Conservation (phyloP, 2,888 invertebrate genomes). For the Pinctada fucata region DNA sequence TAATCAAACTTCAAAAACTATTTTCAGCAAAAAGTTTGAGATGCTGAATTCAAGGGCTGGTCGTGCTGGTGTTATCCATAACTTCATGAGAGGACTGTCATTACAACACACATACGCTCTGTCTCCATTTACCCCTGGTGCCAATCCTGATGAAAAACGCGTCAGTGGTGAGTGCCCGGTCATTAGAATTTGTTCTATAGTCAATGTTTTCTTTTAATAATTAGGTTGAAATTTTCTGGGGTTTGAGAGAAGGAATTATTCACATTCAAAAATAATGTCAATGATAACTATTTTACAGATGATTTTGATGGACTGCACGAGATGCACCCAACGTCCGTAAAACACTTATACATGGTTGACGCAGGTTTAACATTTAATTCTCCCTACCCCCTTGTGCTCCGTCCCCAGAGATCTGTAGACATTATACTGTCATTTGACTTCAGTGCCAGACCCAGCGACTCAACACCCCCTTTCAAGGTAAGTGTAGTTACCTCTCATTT, state of each 20-base stretch:
- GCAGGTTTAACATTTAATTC: constrained; percentile 78
- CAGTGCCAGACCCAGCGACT: constrained; percentile 75
- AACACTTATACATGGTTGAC: constrained; percentile 78
- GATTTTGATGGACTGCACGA: constrained; percentile 77
- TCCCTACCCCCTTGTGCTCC: constrained; percentile 77
- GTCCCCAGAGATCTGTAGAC: constrained; percentile 77
- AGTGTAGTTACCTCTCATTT: constrained; percentile 11
- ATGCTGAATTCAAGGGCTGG: constrained; percentile 76
- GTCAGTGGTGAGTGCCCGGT: constrained; percentile 43
- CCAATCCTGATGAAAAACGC: constrained; percentile 12
- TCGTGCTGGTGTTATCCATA: constrained; percentile 77
- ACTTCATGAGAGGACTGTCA: constrained; percentile 77
- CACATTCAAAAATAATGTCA: no score
- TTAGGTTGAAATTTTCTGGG: no score
- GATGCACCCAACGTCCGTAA: constrained; percentile 75
- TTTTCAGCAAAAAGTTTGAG: constrained; percentile 66
- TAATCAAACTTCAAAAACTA: no score
- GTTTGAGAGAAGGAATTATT: no score
- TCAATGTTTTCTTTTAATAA: no score
- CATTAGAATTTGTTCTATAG: background rate
- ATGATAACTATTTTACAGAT: constrained; percentile 42
- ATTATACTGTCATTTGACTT: constrained; percentile 78
- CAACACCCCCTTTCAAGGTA: constrained; percentile 77
- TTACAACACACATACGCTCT: constrained; percentile 75
- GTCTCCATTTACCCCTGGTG: constrained; percentile 75